A percentile compares a stretch with the other conserved stretches of the same genome.
These are phyloP conservation scores for Meteorus sp. DNA, from an alignment of 1,140 invertebrate genomes.

Conservation along the genomic window DNA sequence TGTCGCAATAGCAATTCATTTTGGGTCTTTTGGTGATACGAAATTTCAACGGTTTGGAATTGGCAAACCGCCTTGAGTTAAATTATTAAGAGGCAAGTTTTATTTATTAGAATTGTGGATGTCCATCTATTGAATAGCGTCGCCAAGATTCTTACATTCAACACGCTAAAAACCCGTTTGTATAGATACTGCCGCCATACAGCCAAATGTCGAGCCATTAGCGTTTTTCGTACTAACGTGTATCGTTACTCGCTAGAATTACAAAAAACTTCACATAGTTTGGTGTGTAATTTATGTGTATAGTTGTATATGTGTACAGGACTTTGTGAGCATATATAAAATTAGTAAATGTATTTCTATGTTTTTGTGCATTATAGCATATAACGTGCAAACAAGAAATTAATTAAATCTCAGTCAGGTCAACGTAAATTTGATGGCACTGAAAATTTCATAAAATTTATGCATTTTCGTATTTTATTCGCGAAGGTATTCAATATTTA, in stretches of 20 bases:
- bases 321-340: no score
- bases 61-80: constrained; percentile 6
- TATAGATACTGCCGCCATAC: not conserved
- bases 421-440: not conserved
- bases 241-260: not conserved
- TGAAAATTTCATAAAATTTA: not conserved
- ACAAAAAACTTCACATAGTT: not conserved
- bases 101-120: constrained; percentile 19
- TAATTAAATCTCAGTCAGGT: no score
- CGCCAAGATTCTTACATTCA: constrained; percentile 10
- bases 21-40: no score
- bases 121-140: constrained; percentile 21
- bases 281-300: no score
- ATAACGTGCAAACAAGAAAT: no score
- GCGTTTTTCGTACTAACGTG: constrained; percentile 2
- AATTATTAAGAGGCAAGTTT: constrained; percentile 20
- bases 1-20: no score
- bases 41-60: not conserved
- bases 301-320: no score
- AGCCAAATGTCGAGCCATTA: constrained; percentile 10
- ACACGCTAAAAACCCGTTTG: constrained; percentile 18
- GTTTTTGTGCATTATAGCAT: no score
- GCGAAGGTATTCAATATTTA: no score
- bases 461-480: no score
- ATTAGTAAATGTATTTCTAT: no score